phyloP scores from a whole-genome alignment of 2,888 invertebrate genomes.

The Drosophila longiperda region DNA sequence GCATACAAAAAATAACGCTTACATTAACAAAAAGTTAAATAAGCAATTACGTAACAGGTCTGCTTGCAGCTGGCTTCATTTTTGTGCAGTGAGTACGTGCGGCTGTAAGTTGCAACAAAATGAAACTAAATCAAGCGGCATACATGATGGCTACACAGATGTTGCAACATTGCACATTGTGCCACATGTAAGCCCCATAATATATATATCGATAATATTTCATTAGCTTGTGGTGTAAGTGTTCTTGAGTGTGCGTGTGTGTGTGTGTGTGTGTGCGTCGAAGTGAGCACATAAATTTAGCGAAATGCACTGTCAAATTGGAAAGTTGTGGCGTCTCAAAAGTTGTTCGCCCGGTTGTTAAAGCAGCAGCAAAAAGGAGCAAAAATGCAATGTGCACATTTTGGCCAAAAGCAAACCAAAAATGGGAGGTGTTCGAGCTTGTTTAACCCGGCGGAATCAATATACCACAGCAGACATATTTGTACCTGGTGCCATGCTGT shows the following conservation, averaged over 20 bases:
- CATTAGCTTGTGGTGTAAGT: slow-evolving; percentile 56
- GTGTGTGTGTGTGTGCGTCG: slow-evolving; percentile 45
- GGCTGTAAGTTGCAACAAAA: slow-evolving; percentile 15
- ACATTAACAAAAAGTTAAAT: background rate
- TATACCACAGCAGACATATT: slow-evolving; percentile 60
- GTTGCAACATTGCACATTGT: slow-evolving; percentile 55
- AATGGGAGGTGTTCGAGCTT: slow-evolving; percentile 13
- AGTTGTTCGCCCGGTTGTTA: slow-evolving; percentile 21
- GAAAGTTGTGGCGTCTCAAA: slow-evolving; percentile 50
- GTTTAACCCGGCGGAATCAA: slow-evolving; percentile 28
- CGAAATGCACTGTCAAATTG: slow-evolving; percentile 74
- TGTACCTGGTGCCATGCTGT: slow-evolving; percentile 25
- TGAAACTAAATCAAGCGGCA: slow-evolving; percentile 30
- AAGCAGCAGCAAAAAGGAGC: background rate
- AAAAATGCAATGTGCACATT: slow-evolving; percentile 67
- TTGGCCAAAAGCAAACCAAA: slow-evolving; percentile 7
- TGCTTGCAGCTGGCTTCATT: background rate
- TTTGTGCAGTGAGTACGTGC: background rate
- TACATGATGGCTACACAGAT: slow-evolving; percentile 45
- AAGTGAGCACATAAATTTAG: slow-evolving; percentile 73
- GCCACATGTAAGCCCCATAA: slow-evolving; percentile 68
- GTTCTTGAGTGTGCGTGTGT: background rate
- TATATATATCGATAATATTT: slow-evolving; percentile 80
- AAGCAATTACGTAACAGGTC: background rate
- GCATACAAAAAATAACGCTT: background rate